phyloP scores from a whole-genome alignment of 1,140 invertebrate genomes.

The Dendroctonus valens region DNA sequence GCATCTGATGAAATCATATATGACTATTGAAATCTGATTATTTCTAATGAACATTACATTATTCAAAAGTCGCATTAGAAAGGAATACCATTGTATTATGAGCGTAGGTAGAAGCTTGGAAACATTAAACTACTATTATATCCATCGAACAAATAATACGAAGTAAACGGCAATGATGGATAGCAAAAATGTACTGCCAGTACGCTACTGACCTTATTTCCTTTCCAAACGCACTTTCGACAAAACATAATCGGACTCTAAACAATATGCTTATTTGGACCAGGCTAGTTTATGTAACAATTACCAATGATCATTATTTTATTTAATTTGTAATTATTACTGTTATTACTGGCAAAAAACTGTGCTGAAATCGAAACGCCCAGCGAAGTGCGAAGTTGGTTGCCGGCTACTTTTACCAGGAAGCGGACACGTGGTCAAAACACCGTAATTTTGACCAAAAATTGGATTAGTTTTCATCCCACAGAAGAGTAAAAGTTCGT shows the following conservation, averaged over 20 bases:
- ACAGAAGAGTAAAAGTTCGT: constrained; percentile 25
- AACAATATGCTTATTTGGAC: constrained; percentile 19
- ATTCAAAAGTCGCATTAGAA: constrained; percentile 1
- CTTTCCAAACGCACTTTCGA: constrained; percentile 31
- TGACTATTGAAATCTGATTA: background rate
- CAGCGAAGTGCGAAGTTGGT: constrained; percentile 16
- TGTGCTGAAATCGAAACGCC: constrained; percentile 27
- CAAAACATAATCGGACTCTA: constrained; percentile 31
- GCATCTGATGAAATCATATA: constrained; percentile 1
- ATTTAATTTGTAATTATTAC: constrained; percentile 29
- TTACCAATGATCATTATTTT: constrained; percentile 32
- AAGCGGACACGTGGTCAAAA: constrained; percentile 29
- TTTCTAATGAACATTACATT: constrained; percentile 7
- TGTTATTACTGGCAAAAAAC: constrained; percentile 22
- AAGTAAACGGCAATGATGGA: constrained; percentile 16
- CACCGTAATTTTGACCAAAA: constrained; percentile 25
- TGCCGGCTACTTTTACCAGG: constrained; percentile 31
- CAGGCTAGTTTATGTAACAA: constrained; percentile 29
- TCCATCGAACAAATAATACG: background rate
- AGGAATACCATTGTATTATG: constrained; percentile 1
- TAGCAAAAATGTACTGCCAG: constrained; percentile 9
- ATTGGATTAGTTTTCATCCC: constrained; percentile 29
- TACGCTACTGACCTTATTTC: constrained; percentile 33
- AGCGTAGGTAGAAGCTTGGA: constrained; percentile 8
- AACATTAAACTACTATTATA: constrained; percentile 1